phyloP scores from a whole-genome alignment of 92 coral and sea anemone genomes.

The Epizoanthus stellaris region DNA sequence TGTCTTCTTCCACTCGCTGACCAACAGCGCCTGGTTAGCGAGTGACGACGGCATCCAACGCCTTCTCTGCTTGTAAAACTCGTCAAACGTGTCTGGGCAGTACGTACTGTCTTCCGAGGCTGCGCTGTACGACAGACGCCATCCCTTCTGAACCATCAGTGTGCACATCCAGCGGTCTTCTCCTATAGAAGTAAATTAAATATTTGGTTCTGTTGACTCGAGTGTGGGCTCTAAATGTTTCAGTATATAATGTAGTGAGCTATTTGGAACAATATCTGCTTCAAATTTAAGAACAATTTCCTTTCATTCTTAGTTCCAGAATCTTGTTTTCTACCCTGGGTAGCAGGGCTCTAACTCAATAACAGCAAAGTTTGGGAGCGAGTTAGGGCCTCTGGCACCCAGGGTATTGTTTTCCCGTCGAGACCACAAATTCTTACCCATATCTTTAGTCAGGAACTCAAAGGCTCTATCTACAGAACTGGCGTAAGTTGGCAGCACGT shows the following conservation, averaged over 20 bases:
- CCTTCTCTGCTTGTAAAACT: conserved; percentile 68
- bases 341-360: no score
- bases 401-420: no score
- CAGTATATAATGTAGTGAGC: no score
- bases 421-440: conserved; percentile 70
- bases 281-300: no score
- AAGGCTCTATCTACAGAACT: conserved; percentile 74
- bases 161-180: conserved; percentile 78
- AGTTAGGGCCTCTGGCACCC: no score
- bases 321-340: no score
- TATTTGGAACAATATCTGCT: no score
- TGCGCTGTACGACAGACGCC: conserved; percentile 71
- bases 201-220: no score
- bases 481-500: conserved; percentile 87
- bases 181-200: conserved; percentile 28
- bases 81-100: conserved; percentile 74
- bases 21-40: conserved; percentile 63
- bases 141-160: conserved; percentile 65
- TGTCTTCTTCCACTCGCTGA: conserved; percentile 54
- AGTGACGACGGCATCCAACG: conserved; percentile 73
- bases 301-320: no score
- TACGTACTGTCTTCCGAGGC: conserved; percentile 72
- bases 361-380: no score
- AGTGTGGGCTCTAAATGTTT: no score
- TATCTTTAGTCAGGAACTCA: conserved; percentile 96